phyloP scores from a whole-genome alignment of 2,113 vertebrate species.

The Asarcornis scutulata region DNA sequence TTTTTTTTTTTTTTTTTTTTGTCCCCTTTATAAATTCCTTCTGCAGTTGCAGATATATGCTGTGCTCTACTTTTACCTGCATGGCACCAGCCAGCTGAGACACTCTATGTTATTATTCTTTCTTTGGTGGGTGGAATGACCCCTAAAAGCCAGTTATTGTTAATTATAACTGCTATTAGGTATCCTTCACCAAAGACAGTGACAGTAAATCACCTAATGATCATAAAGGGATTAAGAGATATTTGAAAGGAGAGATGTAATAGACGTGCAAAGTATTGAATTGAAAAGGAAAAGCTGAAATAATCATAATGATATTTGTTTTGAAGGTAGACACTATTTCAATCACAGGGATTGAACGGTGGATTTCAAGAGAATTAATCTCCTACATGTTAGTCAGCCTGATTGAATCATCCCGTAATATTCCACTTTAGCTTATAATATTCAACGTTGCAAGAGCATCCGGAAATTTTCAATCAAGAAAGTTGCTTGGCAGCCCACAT shows the following conservation, averaged over 20 bases:
- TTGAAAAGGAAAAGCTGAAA: background rate
- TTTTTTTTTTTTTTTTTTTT: background rate
- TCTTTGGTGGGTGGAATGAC: background rate
- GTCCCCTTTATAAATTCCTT: background rate
- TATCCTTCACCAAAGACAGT: background rate
- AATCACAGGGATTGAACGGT: background rate
- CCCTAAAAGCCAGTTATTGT: background rate
- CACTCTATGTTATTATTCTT: background rate
- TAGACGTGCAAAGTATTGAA: background rate
- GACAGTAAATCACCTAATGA: background rate
- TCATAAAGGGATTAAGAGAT: background rate
- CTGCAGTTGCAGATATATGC: background rate
- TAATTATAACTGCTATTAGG: background rate
- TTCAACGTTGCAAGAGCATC: background rate
- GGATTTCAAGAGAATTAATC: slow-evolving; percentile 44
- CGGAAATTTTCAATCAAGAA: background rate
- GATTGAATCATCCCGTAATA: slow-evolving; percentile 12
- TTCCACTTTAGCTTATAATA: background rate
- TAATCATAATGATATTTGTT: background rate
- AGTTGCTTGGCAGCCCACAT: slow-evolving; percentile 2
- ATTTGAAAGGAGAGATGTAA: background rate
- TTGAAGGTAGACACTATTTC: background rate
- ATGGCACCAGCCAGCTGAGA: background rate
- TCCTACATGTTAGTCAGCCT: background rate
- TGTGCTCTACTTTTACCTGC: background rate